These are phyloP conservation scores for Sciaenops ocellatus DNA, from an alignment of 2,797 vertebrate species.

Conservation along the genomic window DNA sequence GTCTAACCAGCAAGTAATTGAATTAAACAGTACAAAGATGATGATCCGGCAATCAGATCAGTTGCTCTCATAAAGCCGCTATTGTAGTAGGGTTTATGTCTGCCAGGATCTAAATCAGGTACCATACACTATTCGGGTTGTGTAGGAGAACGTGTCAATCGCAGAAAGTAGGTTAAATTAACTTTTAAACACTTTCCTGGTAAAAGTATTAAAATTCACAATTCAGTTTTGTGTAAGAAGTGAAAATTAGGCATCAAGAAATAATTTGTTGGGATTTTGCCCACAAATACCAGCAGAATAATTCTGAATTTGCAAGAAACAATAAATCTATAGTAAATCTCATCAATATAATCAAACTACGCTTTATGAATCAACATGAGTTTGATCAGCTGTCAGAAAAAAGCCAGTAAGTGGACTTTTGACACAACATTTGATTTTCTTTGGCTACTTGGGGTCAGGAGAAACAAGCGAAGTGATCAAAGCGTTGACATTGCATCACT, in stretches of 20 bases:
- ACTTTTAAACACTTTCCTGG: constrained; percentile 8
- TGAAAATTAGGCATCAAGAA: neutral
- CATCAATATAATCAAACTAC: neutral
- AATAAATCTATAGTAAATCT: neutral
- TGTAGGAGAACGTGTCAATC: constrained; percentile 8
- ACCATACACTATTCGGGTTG: neutral
- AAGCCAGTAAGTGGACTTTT: neutral
- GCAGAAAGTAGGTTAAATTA: constrained; percentile 13
- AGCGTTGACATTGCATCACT: neutral
- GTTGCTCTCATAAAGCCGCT: constrained; percentile 17
- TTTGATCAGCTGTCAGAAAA: neutral
- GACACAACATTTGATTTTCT: neutral
- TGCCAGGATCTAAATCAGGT: constrained; percentile 11
- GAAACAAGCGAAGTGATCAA: too few species aligned
- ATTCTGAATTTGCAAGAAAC: neutral
- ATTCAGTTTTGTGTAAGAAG: neutral
- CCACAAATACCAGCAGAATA: neutral
- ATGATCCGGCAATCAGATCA: constrained; percentile 40
- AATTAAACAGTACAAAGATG: constrained; percentile 53
- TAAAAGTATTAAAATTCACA: neutral
- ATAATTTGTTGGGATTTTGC: neutral
- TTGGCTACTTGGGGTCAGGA: neutral
- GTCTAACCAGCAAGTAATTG: constrained; percentile 45
- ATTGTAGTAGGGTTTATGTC: neutral
- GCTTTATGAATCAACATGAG: neutral